Conservation (phyloP, 92 coral and sea anemone genomes). For the Epizoanthus rinbou region DNA sequence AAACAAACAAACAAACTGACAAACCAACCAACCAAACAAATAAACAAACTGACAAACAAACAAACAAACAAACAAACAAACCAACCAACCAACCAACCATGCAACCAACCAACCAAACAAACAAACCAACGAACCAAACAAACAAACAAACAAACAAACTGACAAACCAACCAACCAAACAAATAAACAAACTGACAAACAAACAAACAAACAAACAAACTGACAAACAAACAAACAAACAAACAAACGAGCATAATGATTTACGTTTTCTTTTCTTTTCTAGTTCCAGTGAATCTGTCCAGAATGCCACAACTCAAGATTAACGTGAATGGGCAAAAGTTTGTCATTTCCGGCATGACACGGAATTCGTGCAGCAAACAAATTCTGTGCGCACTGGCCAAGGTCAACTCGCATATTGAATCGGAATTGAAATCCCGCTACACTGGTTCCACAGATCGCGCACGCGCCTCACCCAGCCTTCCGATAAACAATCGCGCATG, state of each 20-base stretch:
- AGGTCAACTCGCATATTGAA: conserved; percentile 52
- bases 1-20: no score
- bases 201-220: not conserved
- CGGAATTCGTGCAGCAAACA: conserved; percentile 71
- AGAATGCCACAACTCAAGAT: conserved; percentile 81
- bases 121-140: no score
- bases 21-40: no score
- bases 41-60: no score
- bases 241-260: not conserved
- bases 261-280: not conserved
- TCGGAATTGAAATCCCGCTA: not conserved
- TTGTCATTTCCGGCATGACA: conserved; percentile 77
- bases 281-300: not conserved
- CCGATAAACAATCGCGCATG: not conserved
- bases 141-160: no score
- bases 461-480: not conserved
- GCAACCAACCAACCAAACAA: no score
- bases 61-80: no score
- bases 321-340: conserved; percentile 72
- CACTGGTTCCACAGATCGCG: not conserved
- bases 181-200: no score
- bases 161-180: no score
- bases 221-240: not conserved
- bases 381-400: conserved; percentile 78
- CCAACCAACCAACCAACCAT: no score